Evolutionary conservation across 2,797 vertebrate genomes (phyloP).

Genomic region (Anisognathus igniventris): DNA sequence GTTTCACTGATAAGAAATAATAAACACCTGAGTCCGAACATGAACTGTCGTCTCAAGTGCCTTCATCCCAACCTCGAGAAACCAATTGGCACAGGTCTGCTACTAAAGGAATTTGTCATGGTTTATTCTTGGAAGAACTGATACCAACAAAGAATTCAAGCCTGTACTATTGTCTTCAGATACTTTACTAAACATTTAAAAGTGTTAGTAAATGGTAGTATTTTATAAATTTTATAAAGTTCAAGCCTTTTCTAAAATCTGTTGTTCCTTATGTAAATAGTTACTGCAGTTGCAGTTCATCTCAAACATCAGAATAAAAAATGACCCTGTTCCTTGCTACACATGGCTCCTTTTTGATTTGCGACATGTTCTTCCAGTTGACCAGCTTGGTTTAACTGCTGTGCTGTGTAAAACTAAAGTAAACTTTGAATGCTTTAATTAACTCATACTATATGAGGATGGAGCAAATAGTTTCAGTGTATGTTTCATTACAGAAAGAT

Average conservation of each 20-base stretch:
- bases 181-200: neutral
- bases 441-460: neutral
- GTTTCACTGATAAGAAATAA: neutral
- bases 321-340: neutral
- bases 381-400: conserved; percentile 37
- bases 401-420: conserved; percentile 21
- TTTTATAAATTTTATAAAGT: neutral
- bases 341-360: neutral
- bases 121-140: neutral
- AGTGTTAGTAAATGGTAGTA: neutral
- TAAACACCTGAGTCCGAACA: neutral
- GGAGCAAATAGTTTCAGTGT: neutral
- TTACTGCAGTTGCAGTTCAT: neutral
- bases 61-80: neutral
- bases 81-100: neutral
- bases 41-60: neutral
- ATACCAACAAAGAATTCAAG: neutral
- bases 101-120: neutral
- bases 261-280: neutral
- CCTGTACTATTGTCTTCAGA: neutral
- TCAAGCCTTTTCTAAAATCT: neutral
- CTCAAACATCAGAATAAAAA: neutral
- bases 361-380: conserved; percentile 31
- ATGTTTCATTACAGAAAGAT: neutral
- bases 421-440: conserved; percentile 45